Percentiles rank a stretch among this genome's conserved stretches.
Evolutionary conservation across 2,113 vertebrate genomes (phyloP).

Genomic region (Burhinus bistriatus): DNA sequence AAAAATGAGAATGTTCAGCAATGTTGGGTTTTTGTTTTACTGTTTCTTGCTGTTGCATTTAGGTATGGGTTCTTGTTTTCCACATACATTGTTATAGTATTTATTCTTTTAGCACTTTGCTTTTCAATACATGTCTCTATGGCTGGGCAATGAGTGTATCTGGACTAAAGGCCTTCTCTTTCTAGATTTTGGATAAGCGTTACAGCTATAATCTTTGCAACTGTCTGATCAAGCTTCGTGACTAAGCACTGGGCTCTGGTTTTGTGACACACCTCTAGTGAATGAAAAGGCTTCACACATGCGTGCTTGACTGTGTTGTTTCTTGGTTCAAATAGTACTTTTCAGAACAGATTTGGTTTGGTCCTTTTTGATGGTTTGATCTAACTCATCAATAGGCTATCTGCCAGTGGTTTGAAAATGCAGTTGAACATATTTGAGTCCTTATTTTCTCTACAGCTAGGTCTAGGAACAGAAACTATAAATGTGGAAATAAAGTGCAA

Average conservation of each 20-base stretch:
- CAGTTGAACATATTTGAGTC: background rate
- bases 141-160: background rate
- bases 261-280: background rate
- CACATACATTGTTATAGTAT: background rate
- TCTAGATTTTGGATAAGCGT: background rate
- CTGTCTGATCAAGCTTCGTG: background rate
- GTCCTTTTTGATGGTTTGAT: background rate
- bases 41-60: background rate
- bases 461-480: background rate
- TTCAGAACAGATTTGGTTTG: background rate
- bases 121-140: background rate
- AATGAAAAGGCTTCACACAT: background rate
- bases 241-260: background rate
- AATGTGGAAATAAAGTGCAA: background rate
- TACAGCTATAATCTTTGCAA: background rate
- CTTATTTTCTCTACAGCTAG: background rate
- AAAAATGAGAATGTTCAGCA: background rate
- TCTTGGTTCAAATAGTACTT: background rate
- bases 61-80: background rate
- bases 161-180: background rate
- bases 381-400: background rate
- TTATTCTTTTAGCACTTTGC: background rate
- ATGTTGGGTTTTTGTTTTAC: background rate
- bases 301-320: background rate
- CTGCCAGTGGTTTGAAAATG: background rate